These are phyloP conservation scores for Trematocara unimaculatum DNA, from an alignment of 2,113 vertebrate genomes.

Conservation along the genomic window DNA sequence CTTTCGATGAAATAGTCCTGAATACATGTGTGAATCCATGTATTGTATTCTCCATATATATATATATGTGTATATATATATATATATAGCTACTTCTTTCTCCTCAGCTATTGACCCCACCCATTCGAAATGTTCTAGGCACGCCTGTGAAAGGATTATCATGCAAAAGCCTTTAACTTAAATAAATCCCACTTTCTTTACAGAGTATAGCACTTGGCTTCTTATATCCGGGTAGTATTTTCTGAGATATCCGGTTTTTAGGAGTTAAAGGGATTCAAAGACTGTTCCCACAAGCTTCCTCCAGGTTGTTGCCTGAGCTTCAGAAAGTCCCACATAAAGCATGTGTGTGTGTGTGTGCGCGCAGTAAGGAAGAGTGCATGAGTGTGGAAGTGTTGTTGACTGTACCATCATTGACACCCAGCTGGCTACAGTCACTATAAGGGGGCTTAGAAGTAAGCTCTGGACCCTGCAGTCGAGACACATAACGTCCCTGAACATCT, in stretches of 20 bases:
- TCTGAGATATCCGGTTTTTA: neutral
- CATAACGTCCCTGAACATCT: slow-evolving; percentile 24
- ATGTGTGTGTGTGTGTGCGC: neutral
- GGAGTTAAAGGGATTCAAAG: slow-evolving; percentile 1
- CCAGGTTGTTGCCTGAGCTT: neutral
- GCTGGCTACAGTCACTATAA: slow-evolving; percentile 4
- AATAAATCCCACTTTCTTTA: slow-evolving; percentile 27
- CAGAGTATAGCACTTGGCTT: neutral
- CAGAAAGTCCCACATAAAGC: neutral
- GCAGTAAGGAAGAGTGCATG: neutral
- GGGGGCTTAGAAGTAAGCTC: slow-evolving; percentile 16
- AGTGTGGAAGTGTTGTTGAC: neutral
- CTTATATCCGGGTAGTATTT: neutral
- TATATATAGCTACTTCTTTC: neutral
- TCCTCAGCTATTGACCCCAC: neutral
- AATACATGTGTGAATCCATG: neutral
- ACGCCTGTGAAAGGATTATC: slow-evolving; percentile 8
- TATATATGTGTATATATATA: neutral
- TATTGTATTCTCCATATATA: neutral
- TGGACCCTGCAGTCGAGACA: slow-evolving; percentile 11
- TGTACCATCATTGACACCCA: slow-evolving; percentile 22
- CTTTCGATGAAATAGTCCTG: neutral
- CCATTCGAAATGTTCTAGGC: neutral
- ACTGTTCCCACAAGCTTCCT: neutral
- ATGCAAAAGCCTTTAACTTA: slow-evolving; percentile 7